Conservation (phyloP, 1,140 invertebrate genomes). For the Meloidogyne floridensis region DNA sequence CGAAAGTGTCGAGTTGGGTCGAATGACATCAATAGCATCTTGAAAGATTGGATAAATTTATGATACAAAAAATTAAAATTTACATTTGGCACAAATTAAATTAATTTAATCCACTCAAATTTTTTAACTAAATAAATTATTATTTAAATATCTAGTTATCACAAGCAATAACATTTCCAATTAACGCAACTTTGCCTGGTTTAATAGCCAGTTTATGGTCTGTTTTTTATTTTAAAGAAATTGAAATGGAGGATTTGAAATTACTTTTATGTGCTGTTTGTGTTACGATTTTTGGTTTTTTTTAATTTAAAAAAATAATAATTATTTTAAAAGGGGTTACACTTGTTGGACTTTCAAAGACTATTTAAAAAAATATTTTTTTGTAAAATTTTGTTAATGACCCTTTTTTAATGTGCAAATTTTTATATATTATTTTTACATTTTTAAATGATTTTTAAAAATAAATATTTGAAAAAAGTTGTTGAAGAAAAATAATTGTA, state of each 20-base stretch:
- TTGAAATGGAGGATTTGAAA: constrained; percentile 38
- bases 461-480: too few species aligned
- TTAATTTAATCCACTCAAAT: too few species aligned
- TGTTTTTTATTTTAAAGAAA: constrained; percentile 59
- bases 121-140: too few species aligned
- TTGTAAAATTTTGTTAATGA: constrained; percentile 7
- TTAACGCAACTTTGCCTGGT: constrained; percentile 34
- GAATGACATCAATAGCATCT: too few species aligned
- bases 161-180: constrained; percentile 27
- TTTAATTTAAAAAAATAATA: background rate
- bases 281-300: constrained; percentile 39
- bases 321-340: constrained; percentile 28
- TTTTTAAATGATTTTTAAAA: too few species aligned
- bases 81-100: too few species aligned
- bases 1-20: too few species aligned
- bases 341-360: constrained; percentile 52
- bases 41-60: too few species aligned
- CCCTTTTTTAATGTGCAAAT: too few species aligned
- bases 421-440: too few species aligned
- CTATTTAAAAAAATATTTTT: constrained; percentile 13
- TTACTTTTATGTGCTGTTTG: constrained; percentile 37
- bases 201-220: constrained; percentile 51
- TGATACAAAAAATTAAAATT: too few species aligned
- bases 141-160: background rate
- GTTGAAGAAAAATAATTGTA: too few species aligned